A percentile compares a stretch with the other conserved stretches of the same genome.
phyloP scores from a whole-genome alignment of 2,113 vertebrate genomes.

The Plectropomus leopardus region DNA sequence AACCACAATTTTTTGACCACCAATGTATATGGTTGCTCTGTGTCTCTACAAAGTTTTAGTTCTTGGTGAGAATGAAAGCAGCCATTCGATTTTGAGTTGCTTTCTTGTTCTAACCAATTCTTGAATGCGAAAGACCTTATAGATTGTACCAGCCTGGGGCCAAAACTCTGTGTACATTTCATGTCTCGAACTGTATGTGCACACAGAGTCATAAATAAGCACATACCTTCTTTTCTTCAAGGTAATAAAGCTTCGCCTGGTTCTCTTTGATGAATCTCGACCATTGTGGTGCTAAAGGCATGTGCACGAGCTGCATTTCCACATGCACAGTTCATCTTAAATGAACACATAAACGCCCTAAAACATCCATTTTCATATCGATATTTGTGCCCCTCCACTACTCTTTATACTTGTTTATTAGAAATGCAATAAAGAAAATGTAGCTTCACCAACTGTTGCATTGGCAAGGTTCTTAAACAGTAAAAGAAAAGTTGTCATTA shows the following conservation, averaged over 20 bases:
- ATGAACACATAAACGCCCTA: too few relatives aligned
- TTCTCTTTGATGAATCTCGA: background rate
- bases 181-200: background rate
- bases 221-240: background rate
- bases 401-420: background rate
- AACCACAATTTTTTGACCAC: constrained; percentile 10
- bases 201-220: background rate
- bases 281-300: background rate
- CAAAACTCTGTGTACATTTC: too few relatives aligned
- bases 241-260: background rate
- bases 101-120: background rate
- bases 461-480: background rate
- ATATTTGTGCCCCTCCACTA: too few relatives aligned
- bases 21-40: background rate
- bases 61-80: too few relatives aligned
- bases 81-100: background rate
- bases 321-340: too few relatives aligned
- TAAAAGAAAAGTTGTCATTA: background rate
- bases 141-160: too few relatives aligned
- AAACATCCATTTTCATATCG: too few relatives aligned
- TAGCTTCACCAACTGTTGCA: background rate
- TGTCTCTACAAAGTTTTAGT: background rate
- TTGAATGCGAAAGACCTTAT: background rate
- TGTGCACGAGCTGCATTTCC: too few relatives aligned
- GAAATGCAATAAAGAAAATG: background rate